Evolutionary conservation across 2,113 vertebrate species (phyloP), one percentile per base, ranked within the genome.

Genomic region (Tringa solitaria): DNA sequence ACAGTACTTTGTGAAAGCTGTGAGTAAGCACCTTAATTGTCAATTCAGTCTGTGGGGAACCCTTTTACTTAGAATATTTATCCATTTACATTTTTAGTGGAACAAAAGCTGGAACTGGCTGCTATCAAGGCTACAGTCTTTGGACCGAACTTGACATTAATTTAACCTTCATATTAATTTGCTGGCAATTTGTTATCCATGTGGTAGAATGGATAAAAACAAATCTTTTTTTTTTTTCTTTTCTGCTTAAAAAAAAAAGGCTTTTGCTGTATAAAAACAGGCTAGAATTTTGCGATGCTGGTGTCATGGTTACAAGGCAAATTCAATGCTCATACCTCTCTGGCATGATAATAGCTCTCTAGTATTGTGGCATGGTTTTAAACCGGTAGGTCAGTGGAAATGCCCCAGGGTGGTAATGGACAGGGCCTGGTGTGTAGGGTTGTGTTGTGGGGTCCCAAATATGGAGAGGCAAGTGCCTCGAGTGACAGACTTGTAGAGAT

Each of bases 241-340:
- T 23, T 65, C 6, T 43, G 39, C 63, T 32, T 39, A 27, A 37
- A 26, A 61, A 43, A 41, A 43, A 43, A 72, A 69, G 12, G 7
- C 32, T 74, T 73, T 81, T 91, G 37, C 51, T 85, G 10, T 60
- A 16, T 83, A 46, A 90, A 84, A 93, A 27, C 41, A 61, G 75
- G 43, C 16, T 74, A 74, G 59, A 67, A 74, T 84, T 92, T 92
- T 90, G 54, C 1, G 1, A 24, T 63, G 41, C 54, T 84, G 90
- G 63, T 94, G 87, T 97, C 75, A 72, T 87, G 79, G 90, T 96
- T 96, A 90, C 82, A 88, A 87, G 78, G 59, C 59, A 93, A 91
- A 89, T 83, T 79, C 30, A 64, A 45, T 78, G 37, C 28, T 73
- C 90, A 75, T 67, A 39, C 30, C n/a, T 84, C 14, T 80, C 39